A percentile compares a stretch with the other conserved stretches of the same genome.
Evolutionary conservation across 2,888 invertebrate species (phyloP).

Genomic region (Chrysolina haemoptera): DNA sequence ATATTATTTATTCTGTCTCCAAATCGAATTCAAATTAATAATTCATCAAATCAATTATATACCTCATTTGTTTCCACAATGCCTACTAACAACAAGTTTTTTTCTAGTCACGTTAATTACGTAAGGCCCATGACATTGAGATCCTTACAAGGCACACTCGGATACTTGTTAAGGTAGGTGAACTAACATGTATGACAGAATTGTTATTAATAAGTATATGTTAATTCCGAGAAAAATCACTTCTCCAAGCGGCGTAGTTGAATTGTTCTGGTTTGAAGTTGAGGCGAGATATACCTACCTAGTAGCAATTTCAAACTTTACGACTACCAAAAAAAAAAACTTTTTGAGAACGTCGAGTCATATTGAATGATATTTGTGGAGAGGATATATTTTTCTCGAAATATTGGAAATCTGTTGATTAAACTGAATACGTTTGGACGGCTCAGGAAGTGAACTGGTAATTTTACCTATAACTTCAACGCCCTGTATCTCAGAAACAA

Average conservation of each 20-base stretch:
- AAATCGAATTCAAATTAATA: slow-evolving; percentile 8
- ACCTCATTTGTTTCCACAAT: slow-evolving; percentile 14
- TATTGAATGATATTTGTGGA: too few relatives aligned
- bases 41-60: slow-evolving; percentile 16
- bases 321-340: too few relatives aligned
- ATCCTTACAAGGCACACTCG: slow-evolving; percentile 28
- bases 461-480: too few relatives aligned
- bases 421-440: too few relatives aligned
- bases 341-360: too few relatives aligned
- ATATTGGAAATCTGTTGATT: too few relatives aligned
- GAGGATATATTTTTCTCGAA: too few relatives aligned
- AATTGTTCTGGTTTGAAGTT: background rate
- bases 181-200: slow-evolving; percentile 29
- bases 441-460: too few relatives aligned
- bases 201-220: slow-evolving; percentile 27
- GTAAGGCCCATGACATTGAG: slow-evolving; percentile 32
- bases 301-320: too few relatives aligned
- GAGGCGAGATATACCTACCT: background rate
- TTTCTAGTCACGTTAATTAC: slow-evolving; percentile 24
- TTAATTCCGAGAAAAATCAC: background rate
- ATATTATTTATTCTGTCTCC: slow-evolving; percentile 20
- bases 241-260: background rate
- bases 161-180: slow-evolving; percentile 33
- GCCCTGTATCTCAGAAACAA: too few relatives aligned
- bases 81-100: slow-evolving; percentile 18